phyloP scores from a whole-genome alignment of 2,113 vertebrate genomes.

The Malurus cyaneus region DNA sequence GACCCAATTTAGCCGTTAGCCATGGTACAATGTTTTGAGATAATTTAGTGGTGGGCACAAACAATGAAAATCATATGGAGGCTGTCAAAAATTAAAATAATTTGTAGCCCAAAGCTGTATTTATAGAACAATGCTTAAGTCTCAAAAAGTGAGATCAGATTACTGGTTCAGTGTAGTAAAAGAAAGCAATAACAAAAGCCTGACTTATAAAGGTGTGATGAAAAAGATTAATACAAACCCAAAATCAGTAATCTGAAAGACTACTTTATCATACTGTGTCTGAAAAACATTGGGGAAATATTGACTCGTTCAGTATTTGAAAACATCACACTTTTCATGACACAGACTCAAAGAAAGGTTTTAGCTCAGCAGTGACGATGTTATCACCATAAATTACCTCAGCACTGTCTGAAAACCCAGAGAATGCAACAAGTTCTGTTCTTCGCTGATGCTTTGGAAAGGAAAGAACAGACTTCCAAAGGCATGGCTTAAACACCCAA shows the following conservation, averaged over 20 bases:
- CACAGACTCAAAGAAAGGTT: background rate
- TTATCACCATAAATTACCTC: constrained; percentile 17
- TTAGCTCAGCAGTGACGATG: background rate
- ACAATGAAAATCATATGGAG: constrained; percentile 1
- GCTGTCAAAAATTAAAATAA: background rate
- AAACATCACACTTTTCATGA: constrained; percentile 12
- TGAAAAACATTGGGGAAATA: constrained; percentile 15
- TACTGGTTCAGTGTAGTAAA: background rate
- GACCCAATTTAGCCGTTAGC: background rate
- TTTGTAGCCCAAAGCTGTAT: constrained; percentile 10
- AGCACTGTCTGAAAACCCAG: background rate
- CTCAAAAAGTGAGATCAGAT: constrained; percentile 16
- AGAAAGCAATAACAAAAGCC: constrained; percentile 35
- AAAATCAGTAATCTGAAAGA: constrained; percentile 32
- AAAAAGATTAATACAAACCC: constrained; percentile 41
- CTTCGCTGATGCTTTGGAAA: background rate
- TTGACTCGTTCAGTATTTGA: background rate
- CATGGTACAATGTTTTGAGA: background rate
- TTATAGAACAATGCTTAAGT: background rate
- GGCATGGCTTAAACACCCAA: background rate
- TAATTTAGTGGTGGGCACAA: constrained; percentile 24
- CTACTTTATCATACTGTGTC: background rate
- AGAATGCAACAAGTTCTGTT: background rate
- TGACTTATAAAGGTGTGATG: constrained; percentile 7
- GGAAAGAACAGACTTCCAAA: background rate